These are phyloP conservation scores for Rotaria sp. DNA, from an alignment of 2,888 invertebrate genomes.

Conservation along the genomic window DNA sequence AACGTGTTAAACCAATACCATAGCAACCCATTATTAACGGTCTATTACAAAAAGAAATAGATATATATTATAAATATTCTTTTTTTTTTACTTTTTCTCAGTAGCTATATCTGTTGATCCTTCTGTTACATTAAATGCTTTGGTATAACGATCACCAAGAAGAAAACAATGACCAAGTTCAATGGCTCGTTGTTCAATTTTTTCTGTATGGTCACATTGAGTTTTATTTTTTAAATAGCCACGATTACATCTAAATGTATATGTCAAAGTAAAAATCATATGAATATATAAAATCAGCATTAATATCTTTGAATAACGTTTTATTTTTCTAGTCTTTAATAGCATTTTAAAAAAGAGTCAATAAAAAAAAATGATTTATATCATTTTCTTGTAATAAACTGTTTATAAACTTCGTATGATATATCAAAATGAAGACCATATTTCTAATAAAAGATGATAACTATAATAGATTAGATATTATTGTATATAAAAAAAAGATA, in stretches of 20 bases:
- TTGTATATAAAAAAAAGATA: too few species aligned
- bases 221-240: conserved; percentile 23
- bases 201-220: neutral
- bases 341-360: too few species aligned
- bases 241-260: neutral
- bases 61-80: neutral
- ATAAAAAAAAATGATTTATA: too few species aligned
- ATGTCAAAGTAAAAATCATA: too few species aligned
- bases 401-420: too few species aligned
- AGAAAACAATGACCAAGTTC: conserved; percentile 39
- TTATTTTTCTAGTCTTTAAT: too few species aligned
- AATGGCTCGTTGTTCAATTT: conserved; percentile 28
- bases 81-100: neutral
- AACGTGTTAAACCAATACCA: conserved; percentile 40
- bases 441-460: too few species aligned
- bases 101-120: neutral
- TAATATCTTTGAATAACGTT: neutral
- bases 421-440: too few species aligned
- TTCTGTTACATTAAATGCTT: conserved; percentile 32
- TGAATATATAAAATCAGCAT: conserved; percentile 6
- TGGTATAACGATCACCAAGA: conserved; percentile 39
- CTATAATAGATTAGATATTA: too few species aligned
- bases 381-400: too few species aligned
- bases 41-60: neutral
- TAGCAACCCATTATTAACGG: conserved; percentile 37